Conservation (phyloP, 2,888 invertebrate genomes). For the Hoplodrina blanda region DNA sequence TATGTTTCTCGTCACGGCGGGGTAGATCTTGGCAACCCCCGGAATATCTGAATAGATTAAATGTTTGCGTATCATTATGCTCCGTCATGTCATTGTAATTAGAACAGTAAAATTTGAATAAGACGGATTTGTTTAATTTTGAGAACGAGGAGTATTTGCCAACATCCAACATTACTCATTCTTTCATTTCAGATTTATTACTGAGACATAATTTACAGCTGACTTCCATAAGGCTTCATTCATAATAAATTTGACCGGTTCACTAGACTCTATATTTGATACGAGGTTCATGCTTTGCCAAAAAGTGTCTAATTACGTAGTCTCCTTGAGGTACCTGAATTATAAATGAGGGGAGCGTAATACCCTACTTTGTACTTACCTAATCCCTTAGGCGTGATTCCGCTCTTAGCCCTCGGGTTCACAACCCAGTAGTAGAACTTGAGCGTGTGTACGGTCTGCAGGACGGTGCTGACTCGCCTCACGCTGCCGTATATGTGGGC, state of each 20-base stretch:
- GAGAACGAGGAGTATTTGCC: constrained; percentile 16
- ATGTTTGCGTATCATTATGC: constrained; percentile 54
- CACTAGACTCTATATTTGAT: constrained; percentile 14
- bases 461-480: constrained; percentile 98
- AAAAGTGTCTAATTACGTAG: constrained; percentile 38
- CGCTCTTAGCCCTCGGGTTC: constrained; percentile 98
- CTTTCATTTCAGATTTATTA: constrained; percentile 24
- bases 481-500: constrained; percentile 99
- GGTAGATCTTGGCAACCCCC: constrained; percentile 26
- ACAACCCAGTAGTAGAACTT: constrained; percentile 99
- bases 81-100: constrained; percentile 42
- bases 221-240: constrained; percentile 19
- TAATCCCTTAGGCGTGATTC: constrained; percentile 98
- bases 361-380: constrained; percentile 91
- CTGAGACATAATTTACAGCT: constrained; percentile 24
- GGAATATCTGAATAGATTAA: constrained; percentile 48
- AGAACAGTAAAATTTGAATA: constrained; percentile 44
- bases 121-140: constrained; percentile 30
- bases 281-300: constrained; percentile 10
- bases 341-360: constrained; percentile 35
- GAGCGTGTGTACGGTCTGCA: constrained; percentile 99
- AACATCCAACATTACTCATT: constrained; percentile 15
- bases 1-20: not conserved
- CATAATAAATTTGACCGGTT: constrained; percentile 27
- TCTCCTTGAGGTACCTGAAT: constrained; percentile 47